Percentiles rank a stretch among this genome's conserved stretches.
Conservation (phyloP, 2,113 vertebrate genomes). For the Hassar affinis region DNA sequence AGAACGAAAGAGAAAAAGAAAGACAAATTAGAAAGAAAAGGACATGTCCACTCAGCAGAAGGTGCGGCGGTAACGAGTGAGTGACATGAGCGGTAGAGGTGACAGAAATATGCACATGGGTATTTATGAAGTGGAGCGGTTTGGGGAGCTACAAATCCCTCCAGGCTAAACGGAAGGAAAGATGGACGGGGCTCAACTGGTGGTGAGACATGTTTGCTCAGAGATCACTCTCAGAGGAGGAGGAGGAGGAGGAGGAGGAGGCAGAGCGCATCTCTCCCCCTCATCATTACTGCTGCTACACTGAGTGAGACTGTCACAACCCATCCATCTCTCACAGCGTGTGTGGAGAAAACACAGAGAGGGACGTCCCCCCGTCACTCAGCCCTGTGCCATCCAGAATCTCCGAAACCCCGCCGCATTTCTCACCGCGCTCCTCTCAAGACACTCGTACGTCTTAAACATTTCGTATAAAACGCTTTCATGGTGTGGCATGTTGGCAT, state of each 20-base stretch:
- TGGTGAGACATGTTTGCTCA: conserved; percentile 29
- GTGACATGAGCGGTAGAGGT: neutral
- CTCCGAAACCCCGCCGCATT: neutral
- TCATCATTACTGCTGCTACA: conserved; percentile 36
- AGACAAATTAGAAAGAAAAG: neutral
- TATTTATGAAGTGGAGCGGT: conserved; percentile 15
- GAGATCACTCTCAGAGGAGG: conserved; percentile 3
- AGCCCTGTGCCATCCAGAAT: conserved; percentile 42
- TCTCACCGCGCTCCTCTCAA: neutral
- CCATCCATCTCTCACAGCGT: conserved; percentile 40
- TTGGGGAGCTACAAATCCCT: conserved; percentile 14
- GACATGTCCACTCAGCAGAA: neutral
- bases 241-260: neutral
- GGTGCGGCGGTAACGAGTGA: neutral
- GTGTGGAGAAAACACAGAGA: conserved; percentile 6
- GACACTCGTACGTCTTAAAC: conserved; percentile 31
- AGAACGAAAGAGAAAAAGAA: neutral
- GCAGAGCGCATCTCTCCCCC: conserved; percentile 21
- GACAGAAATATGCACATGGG: conserved; percentile 10
- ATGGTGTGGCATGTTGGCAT: conserved; percentile 19
- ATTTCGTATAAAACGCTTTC: conserved; percentile 4
- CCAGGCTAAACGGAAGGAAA: conserved; percentile 19
- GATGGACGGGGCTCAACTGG: conserved; percentile 11
- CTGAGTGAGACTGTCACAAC: conserved; percentile 43
- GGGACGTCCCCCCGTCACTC: conserved; percentile 2